Percentiles rank a stretch among this genome's conserved stretches.
These are phyloP conservation scores for Agapornis roseicollis DNA, from an alignment of 2,113 vertebrate species.

Conservation along the genomic window DNA sequence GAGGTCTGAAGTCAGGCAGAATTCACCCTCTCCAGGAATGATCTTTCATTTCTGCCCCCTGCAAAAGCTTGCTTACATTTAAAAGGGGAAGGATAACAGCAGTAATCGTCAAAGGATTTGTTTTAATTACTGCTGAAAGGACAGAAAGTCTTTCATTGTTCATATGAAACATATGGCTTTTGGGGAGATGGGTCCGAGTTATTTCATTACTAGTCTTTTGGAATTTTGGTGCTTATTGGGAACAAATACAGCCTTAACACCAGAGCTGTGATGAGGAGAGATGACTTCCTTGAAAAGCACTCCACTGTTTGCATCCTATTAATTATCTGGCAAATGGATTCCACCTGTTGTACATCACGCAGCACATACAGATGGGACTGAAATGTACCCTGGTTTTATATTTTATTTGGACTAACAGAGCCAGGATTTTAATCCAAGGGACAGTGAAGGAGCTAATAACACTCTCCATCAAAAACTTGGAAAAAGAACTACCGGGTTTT, in stretches of 20 bases:
- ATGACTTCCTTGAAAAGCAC: constrained; percentile 39
- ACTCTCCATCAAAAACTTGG: constrained; percentile 48
- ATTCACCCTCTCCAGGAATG: not conserved
- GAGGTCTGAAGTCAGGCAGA: not conserved
- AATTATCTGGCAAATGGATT: constrained; percentile 46
- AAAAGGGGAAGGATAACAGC: not conserved
- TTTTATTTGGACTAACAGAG: constrained; percentile 46
- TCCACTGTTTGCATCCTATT: not conserved
- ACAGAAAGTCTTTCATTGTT: not conserved
- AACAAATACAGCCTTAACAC: constrained; percentile 24
- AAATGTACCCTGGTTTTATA: constrained; percentile 21
- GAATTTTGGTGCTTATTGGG: not conserved
- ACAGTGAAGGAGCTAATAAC: constrained; percentile 14
- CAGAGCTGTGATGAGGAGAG: constrained; percentile 27
- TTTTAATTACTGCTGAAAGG: constrained; percentile 37
- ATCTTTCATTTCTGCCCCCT: not conserved
- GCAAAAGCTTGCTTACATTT: not conserved
- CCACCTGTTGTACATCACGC: constrained; percentile 33
- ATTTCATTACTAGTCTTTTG: not conserved
- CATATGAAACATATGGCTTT: constrained; percentile 5
- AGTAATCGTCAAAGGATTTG: constrained; percentile 41
- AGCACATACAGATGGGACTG: constrained; percentile 35
- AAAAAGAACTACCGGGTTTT: constrained; percentile 28
- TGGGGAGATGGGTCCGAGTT: not conserved
- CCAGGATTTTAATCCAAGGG: constrained; percentile 58